Evolutionary conservation across 2,113 vertebrate genomes (phyloP).

Genomic region (Neofelis nebulosa): DNA sequence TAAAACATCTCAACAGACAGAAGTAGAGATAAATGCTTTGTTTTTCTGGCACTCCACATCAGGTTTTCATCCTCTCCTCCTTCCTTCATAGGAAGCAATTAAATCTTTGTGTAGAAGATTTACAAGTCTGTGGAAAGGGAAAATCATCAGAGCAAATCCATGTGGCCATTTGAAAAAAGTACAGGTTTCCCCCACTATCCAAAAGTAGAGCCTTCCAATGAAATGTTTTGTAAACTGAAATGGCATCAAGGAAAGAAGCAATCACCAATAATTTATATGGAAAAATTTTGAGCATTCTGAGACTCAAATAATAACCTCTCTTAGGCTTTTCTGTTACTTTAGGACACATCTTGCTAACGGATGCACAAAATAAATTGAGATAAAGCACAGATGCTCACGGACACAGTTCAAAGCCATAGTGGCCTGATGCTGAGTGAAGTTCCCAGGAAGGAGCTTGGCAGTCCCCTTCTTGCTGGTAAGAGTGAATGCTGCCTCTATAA

Average conservation of each 20-base stretch:
- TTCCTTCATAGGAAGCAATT: conserved; percentile 83
- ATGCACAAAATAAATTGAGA: not conserved
- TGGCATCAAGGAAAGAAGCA: not conserved
- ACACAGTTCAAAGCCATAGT: not conserved
- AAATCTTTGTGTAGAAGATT: conserved; percentile 83
- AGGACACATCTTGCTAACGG: not conserved
- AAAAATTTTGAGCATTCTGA: not conserved
- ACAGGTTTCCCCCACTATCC: not conserved
- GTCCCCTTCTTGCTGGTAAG: not conserved
- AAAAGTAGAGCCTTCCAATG: not conserved
- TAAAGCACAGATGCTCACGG: not conserved
- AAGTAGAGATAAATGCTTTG: conserved; percentile 84
- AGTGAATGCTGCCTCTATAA: not conserved
- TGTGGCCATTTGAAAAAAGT: conserved; percentile 64
- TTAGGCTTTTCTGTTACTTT: not conserved
- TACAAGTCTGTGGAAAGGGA: conserved; percentile 83
- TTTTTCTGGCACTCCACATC: conserved; percentile 76
- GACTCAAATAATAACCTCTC: not conserved
- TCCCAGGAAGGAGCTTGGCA: not conserved
- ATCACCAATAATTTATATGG: not conserved
- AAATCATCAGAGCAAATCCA: conserved; percentile 81
- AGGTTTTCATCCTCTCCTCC: conserved; percentile 77
- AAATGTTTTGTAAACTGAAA: not conserved
- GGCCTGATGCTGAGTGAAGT: not conserved
- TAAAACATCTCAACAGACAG: conserved; percentile 84